Base-by-base conservation (phyloP, 2,888 invertebrate species). In the Brassicogethes aeneus region DNA sequence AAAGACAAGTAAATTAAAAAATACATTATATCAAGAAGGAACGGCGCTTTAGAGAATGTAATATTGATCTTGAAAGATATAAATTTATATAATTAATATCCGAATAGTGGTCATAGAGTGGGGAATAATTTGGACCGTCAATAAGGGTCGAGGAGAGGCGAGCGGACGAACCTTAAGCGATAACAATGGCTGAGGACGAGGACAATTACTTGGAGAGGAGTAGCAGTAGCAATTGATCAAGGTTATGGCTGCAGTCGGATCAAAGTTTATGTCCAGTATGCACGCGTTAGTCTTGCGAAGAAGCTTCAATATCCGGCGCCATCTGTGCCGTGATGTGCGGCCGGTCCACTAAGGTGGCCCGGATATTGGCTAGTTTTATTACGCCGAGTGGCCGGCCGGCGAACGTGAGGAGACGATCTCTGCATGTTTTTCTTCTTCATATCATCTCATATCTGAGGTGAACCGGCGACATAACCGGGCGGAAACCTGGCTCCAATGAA, bases 341-440 rank as follows among this genome's bases (percentile, higher is more conserved):
- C 51, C 46, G 45, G 46, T 35, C 44, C 46, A 42, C 55, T 50
- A 59, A 59, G 61, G 60, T 59, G 57, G 54, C 52, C 60, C 65
- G 67, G 68, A 68, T 68, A 68, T 68, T 68, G 68, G 68, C 62
- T 59, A 62, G 62, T 68, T 68, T 68, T 68, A 68, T 68, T 66
- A 64, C 65, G 60, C 56, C 50, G 59, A 64, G 61, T 62, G 62
- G 62, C 54, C 62, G 56, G 53, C 54, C 62, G 56, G 53, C 58
- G 64, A 62, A 65, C 65, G 64, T 64, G 64, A n/a, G n/a, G n/a
- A 59, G 59, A 56, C 53, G 52, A 43, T 47, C 53, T 53, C 50
- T 60, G 57, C 57, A 57, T 56, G 54, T 54, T 53, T n/a, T n/a
- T n/a, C 52, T 55, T 52, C 54, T 50, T 55, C 50, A 53, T 53